Percentiles rank a stretch among this genome's conserved stretches.
phyloP scores from a whole-genome alignment of 2,113 vertebrate genomes.

The Melanotaenia duboulayi region DNA sequence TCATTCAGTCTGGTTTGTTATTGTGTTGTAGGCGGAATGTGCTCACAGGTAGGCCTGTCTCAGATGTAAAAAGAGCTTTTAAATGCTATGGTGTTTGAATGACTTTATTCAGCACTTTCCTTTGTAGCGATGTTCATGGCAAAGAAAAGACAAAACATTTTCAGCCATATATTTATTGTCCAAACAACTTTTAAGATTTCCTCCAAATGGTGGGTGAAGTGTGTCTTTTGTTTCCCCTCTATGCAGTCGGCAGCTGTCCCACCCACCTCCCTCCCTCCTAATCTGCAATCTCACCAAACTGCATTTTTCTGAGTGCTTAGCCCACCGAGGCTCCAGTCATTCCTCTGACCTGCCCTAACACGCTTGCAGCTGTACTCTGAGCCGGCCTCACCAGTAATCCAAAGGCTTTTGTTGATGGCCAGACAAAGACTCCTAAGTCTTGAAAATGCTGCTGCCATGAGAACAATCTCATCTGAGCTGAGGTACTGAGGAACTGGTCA shows the following conservation, averaged over 20 bases:
- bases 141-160: not conserved
- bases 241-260: slow-evolving; percentile 59
- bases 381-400: slow-evolving; percentile 73
- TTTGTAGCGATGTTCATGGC: not conserved
- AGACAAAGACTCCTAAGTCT: slow-evolving; percentile 75
- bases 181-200: slow-evolving; percentile 9
- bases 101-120: not conserved
- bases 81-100: slow-evolving; percentile 30
- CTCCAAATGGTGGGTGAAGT: slow-evolving; percentile 25
- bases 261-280: slow-evolving; percentile 32
- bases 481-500: slow-evolving; percentile 42
- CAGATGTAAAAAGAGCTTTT: slow-evolving; percentile 38
- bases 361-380: slow-evolving; percentile 73
- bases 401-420: slow-evolving; percentile 73
- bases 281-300: slow-evolving; percentile 83
- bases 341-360: slow-evolving; percentile 80
- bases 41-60: slow-evolving; percentile 45
- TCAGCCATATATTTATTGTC: not conserved
- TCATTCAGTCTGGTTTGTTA: slow-evolving; percentile 56
- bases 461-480: slow-evolving; percentile 61
- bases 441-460: slow-evolving; percentile 65
- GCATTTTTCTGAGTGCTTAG: slow-evolving; percentile 80
- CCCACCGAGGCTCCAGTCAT: slow-evolving; percentile 81
- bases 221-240: slow-evolving; percentile 61
- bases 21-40: slow-evolving; percentile 56